Base-by-base conservation (phyloP, 2,113 vertebrate genomes). In the Petrocephalus zakoni region DNA sequence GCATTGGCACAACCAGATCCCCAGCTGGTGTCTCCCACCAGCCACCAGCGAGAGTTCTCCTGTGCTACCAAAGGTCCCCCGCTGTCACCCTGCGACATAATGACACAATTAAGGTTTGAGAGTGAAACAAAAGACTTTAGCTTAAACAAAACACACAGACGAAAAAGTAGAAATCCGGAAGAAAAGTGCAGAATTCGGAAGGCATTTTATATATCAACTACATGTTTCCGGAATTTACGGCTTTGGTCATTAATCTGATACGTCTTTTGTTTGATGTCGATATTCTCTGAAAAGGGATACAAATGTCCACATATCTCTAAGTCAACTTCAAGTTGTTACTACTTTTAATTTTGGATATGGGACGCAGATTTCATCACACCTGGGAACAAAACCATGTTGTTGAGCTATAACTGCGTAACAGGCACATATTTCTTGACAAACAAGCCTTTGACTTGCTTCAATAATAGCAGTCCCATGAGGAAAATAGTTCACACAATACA, bases 21-120 rank as follows among this genome's bases (percentile, higher is more conserved):
- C 96, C 96, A 97, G 90, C 97, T 96, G 5, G 93, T 96, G 78
- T 96, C 95, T 55, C 97, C 97, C 0, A 96, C 89, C 89, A 98
- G 90, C 97, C 97, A 98, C 97, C 97, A 98, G 56, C 96, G 0
- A 0, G 90, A 92, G 42, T 93, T 93, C 84, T 93, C 94, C 17
- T 89, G 22, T 0, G 95, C 94, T 90, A 97, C 96, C 89, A 99
- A 92, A 0, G 97, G 97, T 0, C 97, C 94, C 1, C 97, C 96
- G 0, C 96, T 95, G 94, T 97, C 97, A 22, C 95, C 94, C 97
- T 97, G 91, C 21, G 82, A 89, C 37, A n/a, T 4, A 83, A 15
- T 11, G 17, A 4, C 37, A 0, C 15, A 34, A 13, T 37, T 75
- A 47, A n/a, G 42, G 42, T 19, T 49, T 49, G 42, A 9, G 42